phyloP scores from a whole-genome alignment of 2,113 vertebrate genomes.

The Pelecanoides urinatrix region DNA sequence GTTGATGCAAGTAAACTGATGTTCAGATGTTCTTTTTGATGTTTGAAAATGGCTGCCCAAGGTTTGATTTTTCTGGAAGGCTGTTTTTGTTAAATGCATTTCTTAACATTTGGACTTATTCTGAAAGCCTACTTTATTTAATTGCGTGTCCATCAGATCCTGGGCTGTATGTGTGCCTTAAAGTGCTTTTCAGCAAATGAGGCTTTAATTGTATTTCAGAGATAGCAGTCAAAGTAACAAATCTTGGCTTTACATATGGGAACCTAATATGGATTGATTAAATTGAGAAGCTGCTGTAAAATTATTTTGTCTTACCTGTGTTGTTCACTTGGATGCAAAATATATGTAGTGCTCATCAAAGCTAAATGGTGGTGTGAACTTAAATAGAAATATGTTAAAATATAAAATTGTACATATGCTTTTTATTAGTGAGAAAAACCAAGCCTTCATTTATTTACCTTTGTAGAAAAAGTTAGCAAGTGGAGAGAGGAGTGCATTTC shows the following conservation, averaged over 20 bases:
- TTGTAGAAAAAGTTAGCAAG: background rate
- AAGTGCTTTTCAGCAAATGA: conserved; percentile 12
- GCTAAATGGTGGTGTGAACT: background rate
- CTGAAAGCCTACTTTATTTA: background rate
- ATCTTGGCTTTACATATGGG: background rate
- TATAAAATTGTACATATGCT: background rate
- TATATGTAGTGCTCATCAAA: background rate
- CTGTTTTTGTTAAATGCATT: background rate
- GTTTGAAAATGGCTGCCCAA: background rate
- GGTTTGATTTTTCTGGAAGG: background rate
- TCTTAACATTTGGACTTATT: background rate
- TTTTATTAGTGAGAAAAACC: conserved; percentile 1
- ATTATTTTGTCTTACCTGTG: background rate
- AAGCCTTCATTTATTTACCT: background rate
- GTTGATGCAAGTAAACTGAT: background rate
- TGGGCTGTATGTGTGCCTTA: background rate
- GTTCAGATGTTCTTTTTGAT: background rate
- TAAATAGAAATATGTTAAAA: background rate
- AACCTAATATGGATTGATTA: background rate
- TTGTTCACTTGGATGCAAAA: background rate
- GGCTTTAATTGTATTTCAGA: background rate
- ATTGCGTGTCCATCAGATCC: background rate
- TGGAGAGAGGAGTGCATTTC: background rate
- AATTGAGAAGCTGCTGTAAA: background rate
- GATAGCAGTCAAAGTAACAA: background rate